A percentile compares a stretch with the other conserved stretches of the same genome.
Conservation (phyloP, 2,797 vertebrate genomes). For the Numenius phaeopus region DNA sequence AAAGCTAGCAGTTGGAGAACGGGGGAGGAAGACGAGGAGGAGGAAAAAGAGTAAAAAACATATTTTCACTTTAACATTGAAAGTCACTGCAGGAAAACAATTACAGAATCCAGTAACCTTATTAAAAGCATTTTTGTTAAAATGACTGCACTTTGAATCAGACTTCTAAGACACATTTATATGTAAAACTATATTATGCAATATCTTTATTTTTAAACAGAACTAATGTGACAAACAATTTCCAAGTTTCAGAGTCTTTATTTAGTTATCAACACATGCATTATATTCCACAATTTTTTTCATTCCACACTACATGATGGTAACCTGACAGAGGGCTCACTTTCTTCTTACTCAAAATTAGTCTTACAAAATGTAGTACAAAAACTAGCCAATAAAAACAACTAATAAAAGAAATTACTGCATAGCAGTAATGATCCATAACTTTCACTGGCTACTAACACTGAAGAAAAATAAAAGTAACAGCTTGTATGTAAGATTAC, state of each 20-base stretch:
- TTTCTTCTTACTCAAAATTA: neutral
- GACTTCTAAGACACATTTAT: neutral
- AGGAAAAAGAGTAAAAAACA: neutral
- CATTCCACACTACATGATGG: neutral
- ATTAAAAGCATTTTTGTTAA: neutral
- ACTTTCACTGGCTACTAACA: neutral
- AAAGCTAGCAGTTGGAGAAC: neutral
- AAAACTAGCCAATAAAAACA: neutral
- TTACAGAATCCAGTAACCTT: neutral
- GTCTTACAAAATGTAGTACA: neutral
- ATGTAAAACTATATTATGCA: neutral
- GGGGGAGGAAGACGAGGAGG: neutral
- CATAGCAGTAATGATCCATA: neutral
- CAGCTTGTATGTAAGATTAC: neutral
- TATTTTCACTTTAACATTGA: neutral
- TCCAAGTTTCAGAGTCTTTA: neutral
- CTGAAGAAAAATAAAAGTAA: neutral
- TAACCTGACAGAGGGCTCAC: neutral
- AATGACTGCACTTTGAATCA: neutral
- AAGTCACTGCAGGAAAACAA: neutral
- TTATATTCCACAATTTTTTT: neutral
- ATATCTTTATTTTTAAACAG: slow-evolving; percentile 8
- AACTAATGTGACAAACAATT: neutral
- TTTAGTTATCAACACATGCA: neutral
- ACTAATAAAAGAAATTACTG: neutral